Evolutionary conservation across 2,113 vertebrate species (phyloP), one percentile per base, ranked within the genome.

Genomic region (Chauna torquata): DNA sequence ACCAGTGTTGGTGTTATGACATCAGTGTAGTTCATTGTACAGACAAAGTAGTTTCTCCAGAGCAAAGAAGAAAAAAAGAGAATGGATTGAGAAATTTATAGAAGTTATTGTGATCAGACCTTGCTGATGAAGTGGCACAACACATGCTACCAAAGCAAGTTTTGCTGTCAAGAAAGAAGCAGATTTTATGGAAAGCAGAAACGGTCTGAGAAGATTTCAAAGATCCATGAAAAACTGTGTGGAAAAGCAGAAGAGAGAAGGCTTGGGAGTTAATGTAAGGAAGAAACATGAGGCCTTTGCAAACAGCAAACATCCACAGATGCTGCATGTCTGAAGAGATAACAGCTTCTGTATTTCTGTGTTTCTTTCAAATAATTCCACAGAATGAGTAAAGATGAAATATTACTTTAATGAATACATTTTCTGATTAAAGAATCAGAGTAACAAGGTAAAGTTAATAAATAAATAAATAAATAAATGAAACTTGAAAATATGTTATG

Each of bases 21-120:
- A 50, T 34, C 5, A 32, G 9, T 27, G 17, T 1, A 2, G 2
- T n/a, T 6, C 2, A 0, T n/a, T 68, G 9, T 13, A 19, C 12
- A 9, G 23, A 19, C 15, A 82, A 71, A 85, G 2, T 13, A 50
- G 15, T 18, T 59, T 30, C 38, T 71, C 32, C 19, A 50, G 27
- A 83, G 22, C 13, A 70, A 65, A 57, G 16, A 5, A n/a, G 13
- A 2, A n/a, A 61, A 62, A 38, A 88, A 94, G 32, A 55, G 57
- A 79, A 59, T 12, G 1, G 7, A 55, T 23, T 61, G 55, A 54
- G 34, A 59, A 82, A 76, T 40, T n/a, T 4, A 16, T 2, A 44
- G 19, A 84, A 54, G 9, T 71, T 36, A 32, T 20, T 54, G 4
- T 58, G 44, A 32, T n/a, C 16, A 82, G n/a, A 55, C 2, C 44